phyloP scores from a whole-genome alignment of 2,113 vertebrate species.

The Tonatia bakeri region DNA sequence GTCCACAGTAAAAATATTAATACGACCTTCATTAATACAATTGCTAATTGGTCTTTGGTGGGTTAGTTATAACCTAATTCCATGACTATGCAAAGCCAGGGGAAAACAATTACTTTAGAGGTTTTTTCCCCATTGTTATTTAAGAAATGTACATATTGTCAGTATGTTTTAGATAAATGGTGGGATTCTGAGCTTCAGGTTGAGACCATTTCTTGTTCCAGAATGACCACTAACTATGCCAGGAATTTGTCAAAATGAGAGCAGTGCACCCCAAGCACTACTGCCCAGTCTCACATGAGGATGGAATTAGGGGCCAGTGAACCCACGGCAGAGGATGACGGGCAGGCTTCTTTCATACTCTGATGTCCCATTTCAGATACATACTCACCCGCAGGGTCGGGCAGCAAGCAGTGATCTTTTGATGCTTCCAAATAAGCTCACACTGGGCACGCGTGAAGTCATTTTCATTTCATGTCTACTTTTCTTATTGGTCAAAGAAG shows the following conservation, averaged over 20 bases:
- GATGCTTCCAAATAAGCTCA: neutral
- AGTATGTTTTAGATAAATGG: slow-evolving; percentile 12
- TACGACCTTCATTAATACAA: neutral
- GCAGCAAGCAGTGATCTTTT: neutral
- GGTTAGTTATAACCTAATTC: neutral
- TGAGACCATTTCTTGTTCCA: neutral
- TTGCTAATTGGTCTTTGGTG: neutral
- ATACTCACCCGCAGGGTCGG: neutral
- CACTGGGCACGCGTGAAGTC: neutral
- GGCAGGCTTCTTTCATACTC: neutral
- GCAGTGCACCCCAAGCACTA: neutral
- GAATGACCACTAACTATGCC: neutral
- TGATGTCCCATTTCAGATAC: neutral
- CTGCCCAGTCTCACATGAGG: accelerated
- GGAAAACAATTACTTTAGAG: neutral
- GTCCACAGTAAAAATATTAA: neutral
- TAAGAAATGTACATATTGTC: neutral
- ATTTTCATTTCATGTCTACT: neutral
- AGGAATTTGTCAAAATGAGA: neutral
- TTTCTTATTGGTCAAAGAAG: neutral
- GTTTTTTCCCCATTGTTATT: neutral
- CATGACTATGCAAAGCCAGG: neutral
- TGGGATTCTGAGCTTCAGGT: neutral
- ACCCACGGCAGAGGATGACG: accelerated
- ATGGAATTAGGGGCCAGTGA: too few relatives aligned